Percentiles rank a stretch among this genome's conserved stretches.
phyloP scores from a whole-genome alignment of 2,113 vertebrate species.

The Plestiodon gilberti region DNA sequence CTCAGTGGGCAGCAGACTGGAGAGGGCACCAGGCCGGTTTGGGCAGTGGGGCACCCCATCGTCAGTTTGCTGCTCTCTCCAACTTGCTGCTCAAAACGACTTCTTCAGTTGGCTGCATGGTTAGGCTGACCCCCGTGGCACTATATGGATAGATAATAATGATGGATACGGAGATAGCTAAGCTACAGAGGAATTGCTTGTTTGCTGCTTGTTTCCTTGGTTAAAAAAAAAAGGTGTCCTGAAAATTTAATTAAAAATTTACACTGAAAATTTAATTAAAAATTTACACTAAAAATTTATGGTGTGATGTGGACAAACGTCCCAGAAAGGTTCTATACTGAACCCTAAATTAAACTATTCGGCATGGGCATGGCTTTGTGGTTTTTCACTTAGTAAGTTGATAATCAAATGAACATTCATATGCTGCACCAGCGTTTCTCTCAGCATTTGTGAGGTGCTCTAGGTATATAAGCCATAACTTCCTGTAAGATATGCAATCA shows the following conservation, averaged over 20 bases:
- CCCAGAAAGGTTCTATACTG: neutral
- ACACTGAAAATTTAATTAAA: neutral
- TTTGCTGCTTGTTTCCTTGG: neutral
- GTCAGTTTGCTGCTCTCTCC: too few relatives aligned
- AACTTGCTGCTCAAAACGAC: too few relatives aligned
- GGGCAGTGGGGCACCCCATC: too few relatives aligned
- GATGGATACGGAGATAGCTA: neutral
- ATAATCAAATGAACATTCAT: constrained; percentile 42
- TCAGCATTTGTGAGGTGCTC: constrained; percentile 24
- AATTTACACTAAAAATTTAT: neutral
- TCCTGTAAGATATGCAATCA: constrained; percentile 12
- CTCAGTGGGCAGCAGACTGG: too few relatives aligned
- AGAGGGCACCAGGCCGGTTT: too few relatives aligned
- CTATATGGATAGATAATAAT: too few relatives aligned
- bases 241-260: too few relatives aligned
- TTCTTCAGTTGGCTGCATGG: too few relatives aligned
- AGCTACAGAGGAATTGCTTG: neutral
- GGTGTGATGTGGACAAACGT: too few relatives aligned
- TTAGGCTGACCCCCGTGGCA: too few relatives aligned
- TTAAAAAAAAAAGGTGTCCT: neutral
- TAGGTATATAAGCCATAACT: constrained; percentile 34
- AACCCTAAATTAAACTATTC: neutral
- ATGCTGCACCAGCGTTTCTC: constrained; percentile 22
- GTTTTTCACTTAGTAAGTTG: neutral
- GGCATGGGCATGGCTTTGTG: neutral